Percentiles rank a stretch among this genome's conserved stretches.
Conservation (phyloP, 2,888 invertebrate genomes). For the Glyphotaelius pellucidus region DNA sequence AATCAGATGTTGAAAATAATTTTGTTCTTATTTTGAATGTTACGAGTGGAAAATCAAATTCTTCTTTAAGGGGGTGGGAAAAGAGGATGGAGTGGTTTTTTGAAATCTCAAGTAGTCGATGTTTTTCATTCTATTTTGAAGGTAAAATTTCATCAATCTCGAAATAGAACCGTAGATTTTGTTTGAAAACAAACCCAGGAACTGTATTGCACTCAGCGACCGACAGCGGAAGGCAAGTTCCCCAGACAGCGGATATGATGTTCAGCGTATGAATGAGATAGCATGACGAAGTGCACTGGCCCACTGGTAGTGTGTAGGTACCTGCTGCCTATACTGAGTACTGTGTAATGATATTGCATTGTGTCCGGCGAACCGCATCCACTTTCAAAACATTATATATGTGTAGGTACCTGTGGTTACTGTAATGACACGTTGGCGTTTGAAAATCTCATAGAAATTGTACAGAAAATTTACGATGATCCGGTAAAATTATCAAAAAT, state of each 20-base stretch:
- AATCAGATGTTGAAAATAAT: too few species aligned
- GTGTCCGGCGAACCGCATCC: conserved; percentile 53
- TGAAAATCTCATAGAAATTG: neutral
- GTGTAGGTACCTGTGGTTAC: neutral
- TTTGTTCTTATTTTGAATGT: too few species aligned
- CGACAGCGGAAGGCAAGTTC: conserved; percentile 13
- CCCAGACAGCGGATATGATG: conserved; percentile 25
- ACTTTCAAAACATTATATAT: conserved; percentile 1
- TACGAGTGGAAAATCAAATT: too few species aligned
- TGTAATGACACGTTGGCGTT: neutral
- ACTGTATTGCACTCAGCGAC: neutral
- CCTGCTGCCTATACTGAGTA: neutral
- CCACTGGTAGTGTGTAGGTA: neutral
- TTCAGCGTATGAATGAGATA: conserved; percentile 12
- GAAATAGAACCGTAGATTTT: too few species aligned
- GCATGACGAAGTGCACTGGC: conserved; percentile 45
- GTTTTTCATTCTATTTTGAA: too few species aligned
- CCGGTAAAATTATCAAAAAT: too few species aligned
- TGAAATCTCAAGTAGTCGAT: too few species aligned
- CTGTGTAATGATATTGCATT: conserved; percentile 54
- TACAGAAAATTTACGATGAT: neutral
- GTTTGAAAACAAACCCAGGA: too few species aligned
- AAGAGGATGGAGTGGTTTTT: too few species aligned
- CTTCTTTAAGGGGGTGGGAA: too few species aligned
- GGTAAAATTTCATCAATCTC: too few species aligned